Base-by-base conservation (phyloP, 2,888 invertebrate species). In the Melinaea marsaeus region DNA sequence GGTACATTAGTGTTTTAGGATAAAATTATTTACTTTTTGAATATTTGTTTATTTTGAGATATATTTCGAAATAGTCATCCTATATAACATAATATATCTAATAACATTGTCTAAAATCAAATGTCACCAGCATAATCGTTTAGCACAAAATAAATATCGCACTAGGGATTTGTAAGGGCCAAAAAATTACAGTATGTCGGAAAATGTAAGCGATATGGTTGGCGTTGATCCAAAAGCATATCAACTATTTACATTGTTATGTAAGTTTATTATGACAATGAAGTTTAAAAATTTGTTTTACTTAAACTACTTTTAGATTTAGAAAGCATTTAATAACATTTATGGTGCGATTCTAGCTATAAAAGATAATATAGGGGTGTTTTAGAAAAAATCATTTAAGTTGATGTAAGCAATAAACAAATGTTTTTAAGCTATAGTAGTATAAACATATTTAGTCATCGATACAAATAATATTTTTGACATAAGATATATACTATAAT, bases 81-180 rank as follows among this genome's bases (percentile, higher is more conserved):
- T 37, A 37, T 37, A 37, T 37, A 37, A 37, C 7, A 37, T 37
- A 35, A 35, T 35, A 22, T 1, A 22, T 22, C 22, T 22, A 22
- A 37, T 37, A 37, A 37, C 1, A 37, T 37, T 6, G 2, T 37
- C 9, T 42, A 42, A 65, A 69, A 65, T 59, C 67, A 67, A 69
- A 61, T 51, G 69, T 69, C 68, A 68, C 56, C 57, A 59, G 33
- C 68, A 66, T 56, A 48, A 64, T 60, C 58, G 62, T 55, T 58
- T 47, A 57, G 58, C 55, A 60, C 65, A 58, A 65, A 66, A 66
- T 62, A 65, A 63, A 65, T 59, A 61, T 60, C 59, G 57, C 63
- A 45, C 64, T 61, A 60, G 57, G 66, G 68, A 65, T 68, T 58
- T 63, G 63, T 58, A 65, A 62, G 68, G 69, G 69, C 69, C 69